phyloP scores from a whole-genome alignment of 35 echinoderm and acorn worm species.

The Apostichopus californicus region DNA sequence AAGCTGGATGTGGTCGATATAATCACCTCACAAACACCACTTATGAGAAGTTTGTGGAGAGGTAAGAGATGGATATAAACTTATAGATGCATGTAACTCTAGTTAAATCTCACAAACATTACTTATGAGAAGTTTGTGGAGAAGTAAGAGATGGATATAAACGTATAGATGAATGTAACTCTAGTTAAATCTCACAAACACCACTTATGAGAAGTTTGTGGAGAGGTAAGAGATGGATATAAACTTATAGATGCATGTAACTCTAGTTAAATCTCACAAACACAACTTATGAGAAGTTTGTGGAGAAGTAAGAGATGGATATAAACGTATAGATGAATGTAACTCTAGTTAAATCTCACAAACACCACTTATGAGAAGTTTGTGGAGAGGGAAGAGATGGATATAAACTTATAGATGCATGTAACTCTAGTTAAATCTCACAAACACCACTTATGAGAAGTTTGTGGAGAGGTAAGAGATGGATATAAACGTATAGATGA shows the following conservation, averaged over 20 bases:
- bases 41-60: slow-evolving; percentile 97
- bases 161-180: neutral
- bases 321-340: neutral
- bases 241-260: neutral
- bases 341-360: too few relatives aligned
- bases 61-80: slow-evolving; percentile 40
- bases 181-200: slow-evolving; percentile 72
- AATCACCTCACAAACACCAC: slow-evolving; percentile 93
- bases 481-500: too few relatives aligned
- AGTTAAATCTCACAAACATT: slow-evolving; percentile 77
- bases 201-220: slow-evolving; percentile 96
- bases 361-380: slow-evolving; percentile 97
- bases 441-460: too few relatives aligned
- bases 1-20: slow-evolving; percentile 77
- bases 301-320: slow-evolving; percentile 71
- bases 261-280: slow-evolving; percentile 66
- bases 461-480: too few relatives aligned
- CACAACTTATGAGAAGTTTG: slow-evolving; percentile 95
- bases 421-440: too few relatives aligned
- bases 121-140: slow-evolving; percentile 98
- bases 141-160: slow-evolving; percentile 49
- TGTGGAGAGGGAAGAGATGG: slow-evolving; percentile 77
- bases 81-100: neutral
- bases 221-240: slow-evolving; percentile 67
- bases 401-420: neutral